Conservation (phyloP, 2,797 vertebrate genomes). For the Phrynocephalus forsythii region DNA sequence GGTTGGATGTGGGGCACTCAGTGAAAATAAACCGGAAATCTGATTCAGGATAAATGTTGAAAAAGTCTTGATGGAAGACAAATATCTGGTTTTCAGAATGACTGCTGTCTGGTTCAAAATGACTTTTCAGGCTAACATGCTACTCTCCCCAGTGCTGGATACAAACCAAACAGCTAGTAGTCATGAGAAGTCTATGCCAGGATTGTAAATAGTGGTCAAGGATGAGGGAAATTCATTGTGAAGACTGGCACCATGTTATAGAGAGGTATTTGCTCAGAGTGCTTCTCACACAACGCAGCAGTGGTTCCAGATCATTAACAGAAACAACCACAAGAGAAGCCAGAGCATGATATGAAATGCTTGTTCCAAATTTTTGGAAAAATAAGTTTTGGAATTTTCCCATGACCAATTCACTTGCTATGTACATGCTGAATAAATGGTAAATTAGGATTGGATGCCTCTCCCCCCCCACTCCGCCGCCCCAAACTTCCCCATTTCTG, state of each 20-base stretch:
- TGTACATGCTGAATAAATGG: not conserved
- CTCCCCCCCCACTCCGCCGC: not conserved
- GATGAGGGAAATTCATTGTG: conserved; percentile 4
- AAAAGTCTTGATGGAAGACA: conserved; percentile 12
- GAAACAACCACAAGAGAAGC: not conserved
- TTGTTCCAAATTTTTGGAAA: conserved; percentile 1
- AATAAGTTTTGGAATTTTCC: not conserved
- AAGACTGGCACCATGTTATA: conserved; percentile 21
- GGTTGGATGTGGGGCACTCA: conserved; percentile 20
- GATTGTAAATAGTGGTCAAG: conserved; percentile 23
- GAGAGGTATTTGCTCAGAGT: conserved; percentile 27
- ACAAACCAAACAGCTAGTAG: conserved; percentile 19
- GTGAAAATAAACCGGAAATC: conserved; percentile 28
- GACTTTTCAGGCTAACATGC: conserved; percentile 21
- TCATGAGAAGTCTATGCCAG: conserved; percentile 18
- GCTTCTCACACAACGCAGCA: conserved; percentile 4
- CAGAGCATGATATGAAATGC: not conserved
- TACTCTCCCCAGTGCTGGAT: conserved; percentile 18
- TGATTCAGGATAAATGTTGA: conserved; percentile 26
- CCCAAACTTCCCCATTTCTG: not conserved
- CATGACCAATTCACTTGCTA: not conserved
- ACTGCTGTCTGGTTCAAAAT: conserved; percentile 24
- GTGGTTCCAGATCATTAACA: conserved; percentile 20
- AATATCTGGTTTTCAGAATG: conserved; percentile 31
- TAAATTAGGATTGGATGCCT: not conserved